Conservation (phyloP, 92 coral and sea anemone species). For the Desmophyllum pertusum region DNA sequence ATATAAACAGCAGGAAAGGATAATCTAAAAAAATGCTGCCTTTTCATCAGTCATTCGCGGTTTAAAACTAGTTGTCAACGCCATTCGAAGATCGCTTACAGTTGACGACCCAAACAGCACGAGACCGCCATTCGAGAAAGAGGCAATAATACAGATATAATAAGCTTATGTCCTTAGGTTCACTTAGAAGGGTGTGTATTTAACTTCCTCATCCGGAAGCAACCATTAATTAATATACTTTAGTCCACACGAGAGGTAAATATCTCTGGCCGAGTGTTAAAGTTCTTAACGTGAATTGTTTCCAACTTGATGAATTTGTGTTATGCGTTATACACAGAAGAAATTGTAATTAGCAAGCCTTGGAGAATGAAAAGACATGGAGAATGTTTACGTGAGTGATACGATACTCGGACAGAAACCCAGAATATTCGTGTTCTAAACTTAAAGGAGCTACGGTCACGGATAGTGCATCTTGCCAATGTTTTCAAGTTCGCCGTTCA, state of each 20-base stretch:
- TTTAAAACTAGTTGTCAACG: slow-evolving; percentile 1
- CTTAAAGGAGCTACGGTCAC: too few species aligned
- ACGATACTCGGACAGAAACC: background rate
- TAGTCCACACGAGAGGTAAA: background rate
- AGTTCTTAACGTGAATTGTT: background rate
- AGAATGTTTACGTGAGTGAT: background rate
- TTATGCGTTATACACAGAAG: background rate
- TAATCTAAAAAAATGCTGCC: background rate
- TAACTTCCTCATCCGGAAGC: background rate
- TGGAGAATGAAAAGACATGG: background rate
- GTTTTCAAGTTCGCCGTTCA: too few species aligned
- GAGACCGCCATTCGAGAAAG: background rate
- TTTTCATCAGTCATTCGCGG: background rate
- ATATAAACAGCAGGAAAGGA: background rate
- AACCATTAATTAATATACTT: too few species aligned
- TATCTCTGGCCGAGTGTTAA: background rate
- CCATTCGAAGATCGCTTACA: background rate
- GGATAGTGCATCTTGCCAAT: too few species aligned
- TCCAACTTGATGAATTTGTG: background rate
- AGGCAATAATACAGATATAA: background rate
- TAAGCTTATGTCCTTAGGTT: background rate
- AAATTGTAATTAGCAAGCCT: background rate
- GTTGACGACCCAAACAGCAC: background rate
- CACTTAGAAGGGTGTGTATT: background rate
- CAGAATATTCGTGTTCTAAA: background rate